Conservation (phyloP, 1,140 invertebrate genomes). For the Microplitis mediator region DNA sequence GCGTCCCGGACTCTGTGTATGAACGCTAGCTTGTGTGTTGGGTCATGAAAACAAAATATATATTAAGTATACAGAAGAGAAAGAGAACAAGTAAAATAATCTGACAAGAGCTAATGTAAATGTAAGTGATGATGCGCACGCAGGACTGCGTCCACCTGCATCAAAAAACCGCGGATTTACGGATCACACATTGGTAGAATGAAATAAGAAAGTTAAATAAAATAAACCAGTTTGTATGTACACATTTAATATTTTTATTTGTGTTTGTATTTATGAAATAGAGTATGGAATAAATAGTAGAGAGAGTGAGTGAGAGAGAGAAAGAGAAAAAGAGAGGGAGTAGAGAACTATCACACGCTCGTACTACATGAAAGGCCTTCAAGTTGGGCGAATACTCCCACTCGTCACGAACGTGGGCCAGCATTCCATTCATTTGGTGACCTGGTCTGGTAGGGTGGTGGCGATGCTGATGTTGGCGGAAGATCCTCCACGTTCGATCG, state of each 20-base stretch:
- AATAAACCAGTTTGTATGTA: background rate
- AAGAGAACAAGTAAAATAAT: too few species aligned
- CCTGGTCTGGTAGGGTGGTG: too few species aligned
- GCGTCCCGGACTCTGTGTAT: background rate
- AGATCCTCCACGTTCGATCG: slow-evolving; percentile 48
- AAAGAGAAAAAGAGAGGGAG: background rate
- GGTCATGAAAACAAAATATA: too few species aligned
- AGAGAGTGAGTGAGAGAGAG: too few species aligned
- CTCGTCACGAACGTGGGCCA: slow-evolving; percentile 43
- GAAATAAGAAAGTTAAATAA: background rate
- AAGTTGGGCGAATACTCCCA: slow-evolving; percentile 3
- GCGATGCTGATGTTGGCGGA: slow-evolving; percentile 26
- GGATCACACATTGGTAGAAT: background rate
- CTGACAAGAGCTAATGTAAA: background rate
- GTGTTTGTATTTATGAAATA: background rate
- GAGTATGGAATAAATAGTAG: background rate
- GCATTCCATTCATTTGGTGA: slow-evolving; percentile 52
- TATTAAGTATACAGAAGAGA: too few species aligned
- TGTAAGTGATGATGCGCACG: background rate
- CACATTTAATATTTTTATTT: background rate
- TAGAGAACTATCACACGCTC: background rate
- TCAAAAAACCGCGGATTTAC: background rate
- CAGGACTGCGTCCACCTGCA: background rate
- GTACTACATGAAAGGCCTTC: background rate
- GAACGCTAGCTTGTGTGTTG: background rate